Conservation (phyloP, 1,140 invertebrate species). For the Homarus americanus region DNA sequence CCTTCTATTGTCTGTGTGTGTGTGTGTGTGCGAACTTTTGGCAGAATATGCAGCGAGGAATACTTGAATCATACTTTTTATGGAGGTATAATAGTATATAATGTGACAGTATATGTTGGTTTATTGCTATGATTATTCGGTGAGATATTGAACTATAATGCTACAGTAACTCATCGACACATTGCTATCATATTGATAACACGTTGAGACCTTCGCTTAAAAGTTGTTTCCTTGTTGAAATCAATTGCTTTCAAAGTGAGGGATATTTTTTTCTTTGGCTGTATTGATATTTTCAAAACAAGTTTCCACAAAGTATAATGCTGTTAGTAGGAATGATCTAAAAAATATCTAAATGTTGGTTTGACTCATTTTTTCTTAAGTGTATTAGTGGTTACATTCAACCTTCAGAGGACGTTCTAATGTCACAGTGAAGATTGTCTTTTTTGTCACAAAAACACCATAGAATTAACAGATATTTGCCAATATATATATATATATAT, state of each 20-base stretch:
- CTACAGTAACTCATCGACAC: slow-evolving; percentile 20
- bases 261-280: background rate
- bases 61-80: slow-evolving; percentile 48
- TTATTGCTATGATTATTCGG: slow-evolving; percentile 51
- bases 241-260: background rate
- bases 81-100: slow-evolving; percentile 52
- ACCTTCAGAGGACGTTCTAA: no score
- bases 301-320: no score
- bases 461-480: no score
- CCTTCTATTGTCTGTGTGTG: no score
- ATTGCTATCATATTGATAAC: slow-evolving; percentile 24
- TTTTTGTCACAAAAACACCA: no score
- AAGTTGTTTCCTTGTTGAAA: background rate
- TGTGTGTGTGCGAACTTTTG: no score
- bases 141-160: slow-evolving; percentile 50
- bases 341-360: no score
- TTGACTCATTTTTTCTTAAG: no score
- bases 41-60: slow-evolving; percentile 25
- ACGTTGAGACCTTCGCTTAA: background rate
- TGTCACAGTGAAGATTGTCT: no score
- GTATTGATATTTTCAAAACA: no score
- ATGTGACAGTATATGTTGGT: slow-evolving; percentile 42
- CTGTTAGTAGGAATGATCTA: no score
- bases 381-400: no score
- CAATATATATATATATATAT: background rate